Conservation (phyloP, 2,888 invertebrate species). For the Cordilura impudica region DNA sequence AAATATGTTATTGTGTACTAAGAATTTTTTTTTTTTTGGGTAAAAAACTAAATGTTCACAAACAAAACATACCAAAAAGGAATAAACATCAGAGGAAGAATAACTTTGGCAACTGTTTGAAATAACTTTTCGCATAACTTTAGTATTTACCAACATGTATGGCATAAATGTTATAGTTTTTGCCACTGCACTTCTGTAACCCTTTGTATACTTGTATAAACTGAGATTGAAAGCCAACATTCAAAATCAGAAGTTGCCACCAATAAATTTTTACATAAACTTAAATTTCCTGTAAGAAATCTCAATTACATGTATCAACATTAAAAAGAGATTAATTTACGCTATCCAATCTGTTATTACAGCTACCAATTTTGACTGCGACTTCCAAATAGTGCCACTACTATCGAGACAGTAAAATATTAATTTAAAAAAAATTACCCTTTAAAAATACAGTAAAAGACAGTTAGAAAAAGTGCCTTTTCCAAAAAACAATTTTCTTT, state of each 20-base stretch:
- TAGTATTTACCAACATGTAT: conserved; percentile 3
- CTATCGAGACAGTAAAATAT: too few species aligned
- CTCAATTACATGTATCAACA: too few species aligned
- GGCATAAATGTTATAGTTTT: conserved; percentile 2
- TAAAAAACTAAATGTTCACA: background rate
- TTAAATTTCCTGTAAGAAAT: too few species aligned
- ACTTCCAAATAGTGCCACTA: too few species aligned
- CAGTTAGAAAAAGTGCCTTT: too few species aligned
- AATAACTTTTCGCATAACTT: conserved; percentile 58
- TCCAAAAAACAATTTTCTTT: too few species aligned
- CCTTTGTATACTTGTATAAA: background rate
- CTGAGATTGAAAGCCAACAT: background rate
- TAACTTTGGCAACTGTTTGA: conserved; percentile 58
- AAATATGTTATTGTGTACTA: conserved; percentile 56
- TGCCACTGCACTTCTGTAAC: background rate
- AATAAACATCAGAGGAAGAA: conserved; percentile 39
- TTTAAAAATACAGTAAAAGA: too few species aligned
- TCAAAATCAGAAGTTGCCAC: conserved; percentile 3
- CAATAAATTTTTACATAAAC: too few species aligned
- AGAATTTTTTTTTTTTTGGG: conserved; percentile 53
- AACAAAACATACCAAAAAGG: background rate
- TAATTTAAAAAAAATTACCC: too few species aligned
- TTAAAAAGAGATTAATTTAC: too few species aligned
- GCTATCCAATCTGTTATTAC: too few species aligned
- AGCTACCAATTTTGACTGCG: too few species aligned